Conservation (phyloP, 2,113 vertebrate species). For the Boleophthalmus pectinirostris region DNA sequence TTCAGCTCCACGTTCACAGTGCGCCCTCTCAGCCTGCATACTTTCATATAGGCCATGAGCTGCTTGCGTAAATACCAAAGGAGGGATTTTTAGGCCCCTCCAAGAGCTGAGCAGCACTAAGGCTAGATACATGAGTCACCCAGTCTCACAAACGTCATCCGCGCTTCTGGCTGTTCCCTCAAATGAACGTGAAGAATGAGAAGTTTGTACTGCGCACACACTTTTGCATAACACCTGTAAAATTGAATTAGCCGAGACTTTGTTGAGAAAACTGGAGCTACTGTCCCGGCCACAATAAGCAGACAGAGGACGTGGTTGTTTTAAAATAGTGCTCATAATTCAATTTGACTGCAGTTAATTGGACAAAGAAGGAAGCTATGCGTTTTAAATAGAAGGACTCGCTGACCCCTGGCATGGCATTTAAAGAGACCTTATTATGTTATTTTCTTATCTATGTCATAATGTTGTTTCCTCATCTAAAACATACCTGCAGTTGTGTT, state of each 20-base stretch:
- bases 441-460: no score
- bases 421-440: no score
- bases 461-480: no score
- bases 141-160: constrained; percentile 73
- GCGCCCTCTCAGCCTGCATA: constrained; percentile 54
- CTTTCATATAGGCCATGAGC: constrained; percentile 66
- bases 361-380: constrained; percentile 13
- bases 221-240: constrained; percentile 63
- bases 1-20: constrained; percentile 43
- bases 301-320: constrained; percentile 25
- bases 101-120: constrained; percentile 65
- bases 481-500: no score
- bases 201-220: constrained; percentile 63
- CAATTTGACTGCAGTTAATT: constrained; percentile 37
- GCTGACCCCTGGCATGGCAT: background rate
- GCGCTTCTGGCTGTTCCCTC: constrained; percentile 58
- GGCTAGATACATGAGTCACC: constrained; percentile 76
- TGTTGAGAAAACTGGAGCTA: constrained; percentile 40
- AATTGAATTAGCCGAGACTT: constrained; percentile 48
- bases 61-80: constrained; percentile 67
- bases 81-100: constrained; percentile 62
- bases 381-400: background rate
- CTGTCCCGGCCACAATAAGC: constrained; percentile 31
- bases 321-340: constrained; percentile 45
- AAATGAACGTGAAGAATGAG: constrained; percentile 62